Conservation (phyloP, 2,797 vertebrate species). For the Dromococcyx pavoninus region DNA sequence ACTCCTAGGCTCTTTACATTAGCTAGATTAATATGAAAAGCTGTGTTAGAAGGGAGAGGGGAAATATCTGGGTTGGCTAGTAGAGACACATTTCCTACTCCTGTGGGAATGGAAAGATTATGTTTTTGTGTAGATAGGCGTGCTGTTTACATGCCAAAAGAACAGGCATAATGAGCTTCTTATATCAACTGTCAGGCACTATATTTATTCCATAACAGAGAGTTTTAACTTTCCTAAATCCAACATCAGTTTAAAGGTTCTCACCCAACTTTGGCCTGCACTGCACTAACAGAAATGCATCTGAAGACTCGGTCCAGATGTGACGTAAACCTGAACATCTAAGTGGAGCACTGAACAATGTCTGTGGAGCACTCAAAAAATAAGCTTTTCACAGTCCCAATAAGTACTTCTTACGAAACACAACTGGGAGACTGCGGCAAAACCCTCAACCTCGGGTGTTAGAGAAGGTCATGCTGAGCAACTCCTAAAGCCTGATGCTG, state of each 20-base stretch:
- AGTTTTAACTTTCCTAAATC: not conserved
- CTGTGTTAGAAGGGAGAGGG: not conserved
- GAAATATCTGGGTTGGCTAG: not conserved
- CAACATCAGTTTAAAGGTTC: not conserved
- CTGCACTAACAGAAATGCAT: not conserved
- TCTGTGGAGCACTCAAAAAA: not conserved
- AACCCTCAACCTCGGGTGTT: not conserved
- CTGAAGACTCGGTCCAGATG: not conserved
- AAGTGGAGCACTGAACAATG: not conserved
- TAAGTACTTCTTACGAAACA: not conserved
- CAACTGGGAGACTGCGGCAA: rapidly evolving
- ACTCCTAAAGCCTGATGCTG: not conserved
- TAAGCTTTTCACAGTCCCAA: not conserved
- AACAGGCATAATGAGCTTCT: not conserved
- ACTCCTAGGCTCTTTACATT: not conserved
- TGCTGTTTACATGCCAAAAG: not conserved
- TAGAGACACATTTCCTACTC: not conserved
- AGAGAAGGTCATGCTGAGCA: not conserved
- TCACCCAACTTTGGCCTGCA: not conserved
- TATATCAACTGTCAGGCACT: not conserved
- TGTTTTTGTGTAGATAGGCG: not conserved
- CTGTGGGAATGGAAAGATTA: not conserved
- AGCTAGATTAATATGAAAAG: not conserved
- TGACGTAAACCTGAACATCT: not conserved
- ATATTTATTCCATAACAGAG: not conserved